Percentiles rank a stretch among this genome's conserved stretches.
phyloP scores from a whole-genome alignment of 2,888 invertebrate species.

The Cephalotes varians region DNA sequence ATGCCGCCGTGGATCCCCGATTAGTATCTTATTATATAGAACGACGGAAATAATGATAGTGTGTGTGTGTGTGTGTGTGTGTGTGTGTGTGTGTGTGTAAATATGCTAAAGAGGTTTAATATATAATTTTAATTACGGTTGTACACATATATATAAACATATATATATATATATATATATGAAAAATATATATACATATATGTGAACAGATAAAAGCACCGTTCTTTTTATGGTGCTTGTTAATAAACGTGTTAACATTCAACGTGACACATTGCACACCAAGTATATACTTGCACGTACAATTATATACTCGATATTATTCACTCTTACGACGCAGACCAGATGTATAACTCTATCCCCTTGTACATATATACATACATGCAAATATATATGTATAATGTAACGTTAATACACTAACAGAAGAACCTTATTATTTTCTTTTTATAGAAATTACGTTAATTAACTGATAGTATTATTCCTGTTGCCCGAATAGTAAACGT shows the following conservation, averaged over 20 bases:
- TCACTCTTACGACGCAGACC: slow-evolving; percentile 24
- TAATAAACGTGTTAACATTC: slow-evolving; percentile 54
- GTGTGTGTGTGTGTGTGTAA: too few species aligned
- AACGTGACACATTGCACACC: slow-evolving; percentile 49
- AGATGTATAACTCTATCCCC: slow-evolving; percentile 14
- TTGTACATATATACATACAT: slow-evolving; percentile 43
- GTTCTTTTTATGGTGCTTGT: slow-evolving; percentile 38
- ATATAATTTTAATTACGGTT: slow-evolving; percentile 69
- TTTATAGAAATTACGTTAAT: slow-evolving; percentile 71
- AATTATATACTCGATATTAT: slow-evolving; percentile 46
- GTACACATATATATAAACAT: slow-evolving; percentile 55
- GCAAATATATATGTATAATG: slow-evolving; percentile 41
- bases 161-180: slow-evolving; percentile 44
- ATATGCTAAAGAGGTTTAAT: slow-evolving; percentile 71
- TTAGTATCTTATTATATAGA: slow-evolving; percentile 62
- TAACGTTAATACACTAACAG: slow-evolving; percentile 68
- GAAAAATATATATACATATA: slow-evolving; percentile 30
- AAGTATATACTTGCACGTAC: slow-evolving; percentile 37
- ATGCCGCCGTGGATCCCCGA: slow-evolving; percentile 74
- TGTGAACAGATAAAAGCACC: slow-evolving; percentile 16
- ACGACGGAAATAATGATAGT: slow-evolving; percentile 44
- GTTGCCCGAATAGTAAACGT: slow-evolving; percentile 75
- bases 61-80: too few species aligned
- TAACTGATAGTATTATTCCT: slow-evolving; percentile 81
- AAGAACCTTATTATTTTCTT: slow-evolving; percentile 58